Base-by-base conservation (phyloP, 1,140 invertebrate species). In the Euwallacea similis region DNA sequence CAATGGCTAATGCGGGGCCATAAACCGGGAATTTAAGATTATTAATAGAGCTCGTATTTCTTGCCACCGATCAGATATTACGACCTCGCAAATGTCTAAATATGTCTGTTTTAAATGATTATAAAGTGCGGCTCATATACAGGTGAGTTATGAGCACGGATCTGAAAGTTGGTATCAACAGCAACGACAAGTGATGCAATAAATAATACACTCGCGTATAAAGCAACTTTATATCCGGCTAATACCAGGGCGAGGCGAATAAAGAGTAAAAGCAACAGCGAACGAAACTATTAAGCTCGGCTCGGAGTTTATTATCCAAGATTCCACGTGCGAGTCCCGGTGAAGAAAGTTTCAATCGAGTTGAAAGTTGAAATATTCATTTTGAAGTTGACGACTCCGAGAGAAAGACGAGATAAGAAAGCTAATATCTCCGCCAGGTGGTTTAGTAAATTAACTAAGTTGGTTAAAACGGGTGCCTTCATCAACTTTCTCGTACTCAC, bases 11-110 rank as follows among this genome's bases (percentile, higher is more conserved):
- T 67, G 54, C 55, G 55, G 42, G 16, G 13, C 58, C 55, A 41
- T 67, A 43, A 67, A 67, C n/a, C 33, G 9, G 55, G 55, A 47
- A 59, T 67, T 58, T 60, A 16, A 67, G 21, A 65, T 67, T 67
- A 67, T 67, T 67, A 67, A 67, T 67, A 50, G 58, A 46, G 54
- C 21, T 42, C 7, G 53, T 59, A 67, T 58, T 67, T 67, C 54
- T 42, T 42, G 64, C n/a, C 15, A n/a, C 64, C 42, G 21, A 66
- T 64, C 21, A 41, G 42, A 41, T 61, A 55, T 15, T n/a, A 16
- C 21, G 42, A 61, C 59, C 21, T 2, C 59, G 59, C 16, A 61
- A 33, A 33, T 33, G 21, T 33, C 21, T 33, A 33, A 33, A 33
- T 33, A 33, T 33, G 21, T 33, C 21, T 33, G 21, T 33, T 33